These are phyloP conservation scores for Sarcophilus harrisii DNA, from an alignment of 2,797 vertebrate genomes.

Conservation along the genomic window DNA sequence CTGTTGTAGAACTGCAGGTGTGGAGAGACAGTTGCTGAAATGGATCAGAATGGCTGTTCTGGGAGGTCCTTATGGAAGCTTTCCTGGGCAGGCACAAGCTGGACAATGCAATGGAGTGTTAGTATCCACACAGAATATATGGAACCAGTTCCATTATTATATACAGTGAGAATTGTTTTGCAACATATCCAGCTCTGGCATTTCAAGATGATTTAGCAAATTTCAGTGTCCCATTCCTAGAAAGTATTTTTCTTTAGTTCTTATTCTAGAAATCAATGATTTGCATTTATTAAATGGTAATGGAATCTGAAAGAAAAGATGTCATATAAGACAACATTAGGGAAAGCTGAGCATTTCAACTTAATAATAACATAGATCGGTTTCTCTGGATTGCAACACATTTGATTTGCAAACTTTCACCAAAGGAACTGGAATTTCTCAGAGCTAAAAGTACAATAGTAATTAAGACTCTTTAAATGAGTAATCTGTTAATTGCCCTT, in stretches of 20 bases:
- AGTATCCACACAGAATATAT: not conserved
- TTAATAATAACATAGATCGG: not conserved
- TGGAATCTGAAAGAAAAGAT: too few species aligned
- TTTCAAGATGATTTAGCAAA: not conserved
- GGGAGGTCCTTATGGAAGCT: not conserved
- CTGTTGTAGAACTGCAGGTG: not conserved
- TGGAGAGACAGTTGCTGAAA: not conserved
- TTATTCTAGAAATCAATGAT: not conserved
- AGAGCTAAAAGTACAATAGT: not conserved
- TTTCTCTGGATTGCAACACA: not conserved
- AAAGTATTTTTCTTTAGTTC: not conserved
- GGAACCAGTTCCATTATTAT: not conserved
- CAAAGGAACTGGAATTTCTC: not conserved
- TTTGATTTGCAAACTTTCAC: not conserved
- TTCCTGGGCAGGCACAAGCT: not conserved
- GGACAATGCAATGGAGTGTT: not conserved
- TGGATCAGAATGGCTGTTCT: not conserved
- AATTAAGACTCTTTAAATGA: not conserved
- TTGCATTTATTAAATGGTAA: too few species aligned
- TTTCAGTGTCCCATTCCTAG: not conserved
- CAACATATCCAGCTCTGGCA: not conserved
- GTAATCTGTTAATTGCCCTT: too few species aligned
- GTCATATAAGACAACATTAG: accelerated
- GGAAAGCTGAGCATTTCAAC: not conserved
- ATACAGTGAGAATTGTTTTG: too few species aligned